Evolutionary conservation across 1,140 invertebrate genomes (phyloP).

Genomic region (Formica selysi): DNA sequence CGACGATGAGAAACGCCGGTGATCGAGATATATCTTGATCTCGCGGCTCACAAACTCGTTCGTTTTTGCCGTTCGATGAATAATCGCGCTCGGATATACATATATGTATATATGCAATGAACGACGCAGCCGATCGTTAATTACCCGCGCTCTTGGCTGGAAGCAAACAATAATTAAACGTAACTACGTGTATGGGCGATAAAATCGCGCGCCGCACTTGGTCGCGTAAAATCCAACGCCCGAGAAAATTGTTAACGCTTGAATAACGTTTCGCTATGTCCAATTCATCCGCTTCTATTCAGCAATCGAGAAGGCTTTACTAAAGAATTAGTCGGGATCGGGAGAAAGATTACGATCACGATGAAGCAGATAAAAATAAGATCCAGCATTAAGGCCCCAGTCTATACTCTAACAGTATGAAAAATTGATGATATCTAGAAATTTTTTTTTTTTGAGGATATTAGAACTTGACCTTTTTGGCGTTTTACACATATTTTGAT

Average conservation of each 20-base stretch:
- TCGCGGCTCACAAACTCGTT: constrained; percentile 2
- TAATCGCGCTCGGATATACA: constrained; percentile 7
- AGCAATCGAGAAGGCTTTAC: background rate
- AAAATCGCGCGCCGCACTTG: constrained; percentile 46
- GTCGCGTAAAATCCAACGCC: constrained; percentile 29
- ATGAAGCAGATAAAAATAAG: background rate
- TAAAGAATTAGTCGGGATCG: background rate
- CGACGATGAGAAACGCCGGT: background rate
- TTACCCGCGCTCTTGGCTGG: constrained; percentile 25
- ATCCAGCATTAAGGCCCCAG: no score
- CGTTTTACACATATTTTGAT: no score
- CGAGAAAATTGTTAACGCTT: constrained; percentile 22
- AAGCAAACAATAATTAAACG: constrained; percentile 58
- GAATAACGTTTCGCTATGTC: constrained; percentile 16
- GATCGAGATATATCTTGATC: constrained; percentile 45
- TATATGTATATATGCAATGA: background rate
- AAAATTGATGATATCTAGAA: no score
- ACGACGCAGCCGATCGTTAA: constrained; percentile 34
- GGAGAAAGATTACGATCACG: background rate
- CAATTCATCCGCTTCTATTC: background rate
- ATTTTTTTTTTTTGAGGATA: no score
- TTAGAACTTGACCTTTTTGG: no score
- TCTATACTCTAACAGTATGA: no score
- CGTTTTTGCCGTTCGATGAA: constrained; percentile 34
- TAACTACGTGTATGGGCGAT: constrained; percentile 36